Evolutionary conservation across 2,888 invertebrate species (phyloP), one percentile per base, ranked within the genome.

Genomic region (Acholoe squamosa): DNA sequence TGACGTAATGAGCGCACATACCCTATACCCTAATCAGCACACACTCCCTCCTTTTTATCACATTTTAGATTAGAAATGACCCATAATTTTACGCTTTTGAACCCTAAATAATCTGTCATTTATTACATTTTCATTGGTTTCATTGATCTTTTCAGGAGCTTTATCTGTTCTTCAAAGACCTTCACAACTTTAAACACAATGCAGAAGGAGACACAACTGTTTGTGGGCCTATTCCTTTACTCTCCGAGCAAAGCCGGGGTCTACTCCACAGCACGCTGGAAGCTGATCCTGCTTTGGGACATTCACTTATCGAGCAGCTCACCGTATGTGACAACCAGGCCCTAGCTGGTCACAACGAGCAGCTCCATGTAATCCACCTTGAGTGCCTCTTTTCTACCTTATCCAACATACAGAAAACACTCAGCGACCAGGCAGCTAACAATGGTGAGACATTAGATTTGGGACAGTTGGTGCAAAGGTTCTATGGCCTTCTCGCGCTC

Each of bases 141-240:
- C 12, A 14, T 19, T 14, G 16, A 89, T 77, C 43, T 61, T 89
- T 91, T 3, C 89, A 95, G 95, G 94, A 94, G 61, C 92, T 95
- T 90, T 95, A 94, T 90, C 91, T 92, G 7, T 94, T 92, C 90
- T 92, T 93, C 61, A 90, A 91, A 22, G 84, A 51, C 31, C 67
- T 54, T 0, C 31, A 84, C 25, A 28, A 54, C 56, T 19, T 28
- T 22, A 25, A 43, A 0, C 12, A 71, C 76, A 0, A 28, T 34
- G 71, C 19, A 3, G 77, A 0, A 0, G n/a, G 28, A 22, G n/a
- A 25, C 5, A 43, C 43, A 43, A 10, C 43, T 10, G 10, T 3
- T 43, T 43, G 5, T 7, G 80, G n/a, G 10, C n/a, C 31, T 43
- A 54, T 84, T 12, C 84, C 90, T 33, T 43, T 22, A 91, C 16